Evolutionary conservation across 1,140 invertebrate genomes (phyloP), one percentile per base, ranked within the genome.

Genomic region (Atopsyche davidsoni): DNA sequence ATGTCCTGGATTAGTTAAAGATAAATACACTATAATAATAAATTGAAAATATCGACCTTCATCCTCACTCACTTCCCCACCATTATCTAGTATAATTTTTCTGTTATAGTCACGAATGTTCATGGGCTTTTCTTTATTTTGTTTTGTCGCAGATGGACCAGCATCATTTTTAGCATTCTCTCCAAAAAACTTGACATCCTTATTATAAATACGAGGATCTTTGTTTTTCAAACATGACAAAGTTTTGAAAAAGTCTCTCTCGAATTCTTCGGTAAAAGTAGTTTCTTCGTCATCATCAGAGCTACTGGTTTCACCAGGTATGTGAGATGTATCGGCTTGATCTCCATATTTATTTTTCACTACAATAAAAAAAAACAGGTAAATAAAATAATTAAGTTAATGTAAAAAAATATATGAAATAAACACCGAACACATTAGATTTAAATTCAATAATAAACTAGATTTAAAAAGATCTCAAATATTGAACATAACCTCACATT

Each of bases 181-280:
- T 53, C 78, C 66, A 69, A 93, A 96, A 64, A 91, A 95, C 36
- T 75, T 80, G 9, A 78, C 72, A 51, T 80, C 76, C 42, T 82
- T 75, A 60, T 95, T 79, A 72, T 96, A 96, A 55, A 95, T 93
- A 58, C 76, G 79, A 1, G 92, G 88, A 75, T 96, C 87, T 67
- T 89, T 89, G 22, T 80, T 87, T 65, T 95, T 96, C 4, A 97
- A 66, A 47, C 79, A 83, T 1, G 91, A 77, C 1, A 95, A 67
- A 0, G 91, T 87, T 71, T 87, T 89, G 3, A 90, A 82, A 68
- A 96, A 96, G 42, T 87, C 81, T 61, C 85, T 83, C 62, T 96
- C 92, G 31, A 89, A 74, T 55, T 84, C 75, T 55, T 78, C 67
- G 49, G 76, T 75, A 19, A 77, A 60, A 59, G 67, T 70, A 53